Base-by-base conservation (phyloP, 1,140 invertebrate genomes). In the Aporrectodea caliginosa region DNA sequence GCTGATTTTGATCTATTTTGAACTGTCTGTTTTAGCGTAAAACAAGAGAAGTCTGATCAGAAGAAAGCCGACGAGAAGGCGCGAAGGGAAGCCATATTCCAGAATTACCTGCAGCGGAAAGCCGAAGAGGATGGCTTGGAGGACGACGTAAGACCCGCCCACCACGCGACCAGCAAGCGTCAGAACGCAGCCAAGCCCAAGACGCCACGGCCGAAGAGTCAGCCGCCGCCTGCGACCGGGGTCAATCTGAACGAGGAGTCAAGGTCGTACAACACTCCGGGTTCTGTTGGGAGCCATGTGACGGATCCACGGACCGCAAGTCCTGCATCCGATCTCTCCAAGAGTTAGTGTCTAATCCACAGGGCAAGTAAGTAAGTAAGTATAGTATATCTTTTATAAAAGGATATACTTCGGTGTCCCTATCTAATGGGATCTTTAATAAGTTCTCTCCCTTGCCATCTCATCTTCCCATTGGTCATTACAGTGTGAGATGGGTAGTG, bases 41-140 rank as follows among this genome's bases (percentile, higher is more conserved):
- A 95, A 87, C 92, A 93, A 82, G 96, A 98, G 84, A 92, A 95
- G 83, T 92, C 93, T 83, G 90, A 91, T 69, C 91, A 92, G 73
- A 95, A 58, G 96, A 85, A 96, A 96, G 87, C 93, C 95, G 82
- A 98, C 85, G 96, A 98, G 86, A 92, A 93, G 84, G 91, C 92
- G 43, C 90, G 95, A 83, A 89, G 96, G 80, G 93, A 95, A 81
- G 91, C 91, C 80, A 98, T 98, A 87, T 91, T 98, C 82, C 95
- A 97, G 86, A 93, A 96, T 86, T 95, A 98, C 89, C 95, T 96
- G 89, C 91, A 97, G 83, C 95, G 97, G 85, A 98, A 98, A 89
- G 93, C 94, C 69, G 92, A 94, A 77, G 94, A 96, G 22, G 43
- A 58, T 58, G 22, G 6, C 22, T 58, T 22, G 22, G 43, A 58